A percentile compares a stretch with the other conserved stretches of the same genome.
Conservation (phyloP, 2,888 invertebrate species). For the Diachrysia chrysitis region DNA sequence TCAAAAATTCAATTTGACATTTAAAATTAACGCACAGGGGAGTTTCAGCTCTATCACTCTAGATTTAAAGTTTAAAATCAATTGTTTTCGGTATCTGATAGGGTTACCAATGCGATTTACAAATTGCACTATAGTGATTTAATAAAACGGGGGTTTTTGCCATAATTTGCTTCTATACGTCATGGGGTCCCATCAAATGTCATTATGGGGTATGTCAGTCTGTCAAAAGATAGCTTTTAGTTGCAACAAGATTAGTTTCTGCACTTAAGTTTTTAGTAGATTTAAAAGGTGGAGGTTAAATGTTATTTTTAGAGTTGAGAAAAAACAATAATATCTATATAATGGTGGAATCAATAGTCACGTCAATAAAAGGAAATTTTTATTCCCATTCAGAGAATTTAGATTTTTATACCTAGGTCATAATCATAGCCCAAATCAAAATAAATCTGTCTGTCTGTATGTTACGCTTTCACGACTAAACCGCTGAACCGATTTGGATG, state of each 20-base stretch:
- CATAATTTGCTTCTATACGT: slow-evolving; percentile 50
- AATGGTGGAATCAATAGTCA: no score
- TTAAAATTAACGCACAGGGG: background rate
- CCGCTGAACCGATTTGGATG: no score
- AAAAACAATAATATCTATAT: no score
- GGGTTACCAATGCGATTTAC: background rate
- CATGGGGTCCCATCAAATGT: slow-evolving; percentile 39
- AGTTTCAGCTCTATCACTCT: background rate
- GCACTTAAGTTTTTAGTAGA: background rate
- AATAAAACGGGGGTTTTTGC: slow-evolving; percentile 43
- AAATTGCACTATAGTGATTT: slow-evolving; percentile 25
- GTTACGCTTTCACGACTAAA: no score
- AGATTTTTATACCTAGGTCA: no score
- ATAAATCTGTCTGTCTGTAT: no score
- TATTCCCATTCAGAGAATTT: no score
- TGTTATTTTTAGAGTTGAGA: no score
- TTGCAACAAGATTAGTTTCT: slow-evolving; percentile 1
- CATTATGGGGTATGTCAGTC: slow-evolving; percentile 35
- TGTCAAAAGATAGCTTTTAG: slow-evolving; percentile 34
- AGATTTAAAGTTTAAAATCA: slow-evolving; percentile 3
- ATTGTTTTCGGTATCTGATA: background rate
- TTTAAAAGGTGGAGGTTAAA: background rate
- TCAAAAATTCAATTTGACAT: slow-evolving; percentile 21
- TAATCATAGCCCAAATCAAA: no score
- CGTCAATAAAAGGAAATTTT: no score